A percentile compares a stretch with the other conserved stretches of the same genome.
Conservation (phyloP, 2,888 invertebrate species). For the Arenicola marina region DNA sequence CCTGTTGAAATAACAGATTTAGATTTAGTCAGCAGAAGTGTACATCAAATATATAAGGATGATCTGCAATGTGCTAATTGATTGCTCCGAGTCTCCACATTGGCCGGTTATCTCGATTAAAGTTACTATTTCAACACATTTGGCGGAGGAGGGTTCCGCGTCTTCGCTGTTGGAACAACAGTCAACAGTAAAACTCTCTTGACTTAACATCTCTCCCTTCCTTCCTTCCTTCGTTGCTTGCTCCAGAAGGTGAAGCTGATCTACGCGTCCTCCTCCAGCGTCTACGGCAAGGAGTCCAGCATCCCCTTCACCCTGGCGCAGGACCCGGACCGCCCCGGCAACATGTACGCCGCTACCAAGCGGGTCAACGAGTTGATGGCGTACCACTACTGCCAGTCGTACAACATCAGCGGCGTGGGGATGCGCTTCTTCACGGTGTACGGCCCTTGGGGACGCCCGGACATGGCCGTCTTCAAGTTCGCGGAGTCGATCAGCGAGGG, state of each 20-base stretch:
- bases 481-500: conserved; percentile 21
- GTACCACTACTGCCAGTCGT: conserved; percentile 25
- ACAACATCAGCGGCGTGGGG: conserved; percentile 23
- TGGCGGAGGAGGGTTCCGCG: too few relatives aligned
- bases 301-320: conserved; percentile 27
- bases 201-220: too few relatives aligned
- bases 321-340: conserved; percentile 26
- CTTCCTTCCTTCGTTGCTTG: too few relatives aligned
- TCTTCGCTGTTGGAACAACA: too few relatives aligned
- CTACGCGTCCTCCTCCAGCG: conserved; percentile 37
- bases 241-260: conserved; percentile 29
- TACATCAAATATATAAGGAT: too few relatives aligned
- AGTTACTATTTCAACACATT: too few relatives aligned
- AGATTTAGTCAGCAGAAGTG: too few relatives aligned
- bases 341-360: conserved; percentile 39
- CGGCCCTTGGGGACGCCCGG: conserved; percentile 38
- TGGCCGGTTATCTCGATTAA: too few relatives aligned
- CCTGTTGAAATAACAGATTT: too few relatives aligned
- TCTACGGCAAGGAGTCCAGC: conserved; percentile 31
- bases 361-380: conserved; percentile 30
- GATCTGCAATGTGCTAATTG: too few relatives aligned
- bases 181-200: too few relatives aligned
- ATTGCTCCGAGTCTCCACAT: too few relatives aligned
- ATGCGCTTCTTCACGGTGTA: conserved; percentile 40
- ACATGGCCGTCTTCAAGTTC: conserved; percentile 37